Evolutionary conservation across 2,113 vertebrate species (phyloP).

Genomic region (Triplophysa dalaica): DNA sequence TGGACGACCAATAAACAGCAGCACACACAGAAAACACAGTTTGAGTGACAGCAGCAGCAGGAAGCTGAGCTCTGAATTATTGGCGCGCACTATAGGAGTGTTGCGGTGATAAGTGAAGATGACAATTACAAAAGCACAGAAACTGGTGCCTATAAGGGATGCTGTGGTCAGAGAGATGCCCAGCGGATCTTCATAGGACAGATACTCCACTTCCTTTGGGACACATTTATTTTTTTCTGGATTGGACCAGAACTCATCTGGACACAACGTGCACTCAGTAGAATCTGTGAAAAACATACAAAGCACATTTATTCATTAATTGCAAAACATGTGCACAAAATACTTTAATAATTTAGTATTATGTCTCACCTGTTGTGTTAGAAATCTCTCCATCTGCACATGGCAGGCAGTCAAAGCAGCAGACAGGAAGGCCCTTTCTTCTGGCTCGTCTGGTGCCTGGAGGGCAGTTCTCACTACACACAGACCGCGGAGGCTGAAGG

Average conservation of each 20-base stretch:
- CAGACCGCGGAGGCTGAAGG: slow-evolving; percentile 66
- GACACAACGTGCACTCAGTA: slow-evolving; percentile 65
- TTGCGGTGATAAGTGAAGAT: slow-evolving; percentile 56
- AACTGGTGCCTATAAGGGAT: slow-evolving; percentile 54
- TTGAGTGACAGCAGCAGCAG: slow-evolving; percentile 59
- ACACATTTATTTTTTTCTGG: slow-evolving; percentile 60
- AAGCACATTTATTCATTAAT: background rate
- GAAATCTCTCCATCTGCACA: slow-evolving; percentile 77
- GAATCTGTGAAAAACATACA: slow-evolving; percentile 56
- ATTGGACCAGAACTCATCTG: slow-evolving; percentile 72
- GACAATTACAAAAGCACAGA: slow-evolving; percentile 48
- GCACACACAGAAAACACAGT: slow-evolving; percentile 60
- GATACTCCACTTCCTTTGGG: slow-evolving; percentile 62
- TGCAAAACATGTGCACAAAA: too few species aligned
- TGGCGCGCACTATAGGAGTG: slow-evolving; percentile 63
- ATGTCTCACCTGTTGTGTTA: slow-evolving; percentile 62
- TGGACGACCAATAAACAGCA: slow-evolving; percentile 62
- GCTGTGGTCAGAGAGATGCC: slow-evolving; percentile 54
- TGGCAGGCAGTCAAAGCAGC: slow-evolving; percentile 78
- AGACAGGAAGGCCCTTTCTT: slow-evolving; percentile 70
- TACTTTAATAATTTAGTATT: too few species aligned
- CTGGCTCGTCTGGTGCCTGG: slow-evolving; percentile 71
- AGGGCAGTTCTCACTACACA: slow-evolving; percentile 74
- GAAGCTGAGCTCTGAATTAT: slow-evolving; percentile 67
- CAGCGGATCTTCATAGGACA: slow-evolving; percentile 57